Percentiles rank a stretch among this genome's conserved stretches.
Conservation (phyloP, 2,797 vertebrate species). For the Halcyon smyrnensis region DNA sequence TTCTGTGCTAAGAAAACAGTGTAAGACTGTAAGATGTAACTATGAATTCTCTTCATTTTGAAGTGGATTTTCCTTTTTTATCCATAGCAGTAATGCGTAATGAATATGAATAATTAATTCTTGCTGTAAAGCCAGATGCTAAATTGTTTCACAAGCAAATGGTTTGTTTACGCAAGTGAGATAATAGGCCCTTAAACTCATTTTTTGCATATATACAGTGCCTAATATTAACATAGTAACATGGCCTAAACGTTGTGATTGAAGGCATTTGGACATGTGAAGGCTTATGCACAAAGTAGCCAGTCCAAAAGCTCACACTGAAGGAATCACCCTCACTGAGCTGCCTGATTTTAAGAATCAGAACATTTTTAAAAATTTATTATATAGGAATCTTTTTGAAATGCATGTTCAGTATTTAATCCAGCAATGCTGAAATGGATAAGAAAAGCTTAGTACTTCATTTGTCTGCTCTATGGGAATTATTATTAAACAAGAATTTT, state of each 20-base stretch:
- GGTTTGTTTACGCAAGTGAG: background rate
- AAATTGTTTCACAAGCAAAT: background rate
- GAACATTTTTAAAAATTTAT: background rate
- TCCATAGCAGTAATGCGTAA: background rate
- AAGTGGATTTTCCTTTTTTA: conserved; percentile 7
- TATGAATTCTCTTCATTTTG: background rate
- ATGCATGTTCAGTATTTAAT: background rate
- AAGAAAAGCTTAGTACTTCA: background rate
- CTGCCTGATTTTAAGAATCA: background rate
- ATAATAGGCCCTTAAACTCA: background rate
- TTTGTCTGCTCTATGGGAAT: background rate
- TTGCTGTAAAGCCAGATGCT: background rate
- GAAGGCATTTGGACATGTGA: background rate
- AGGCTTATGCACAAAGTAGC: background rate
- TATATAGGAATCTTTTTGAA: background rate
- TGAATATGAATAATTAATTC: conserved; percentile 19
- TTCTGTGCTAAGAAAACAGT: background rate
- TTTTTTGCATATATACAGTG: background rate
- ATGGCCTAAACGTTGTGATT: background rate
- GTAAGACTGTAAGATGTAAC: background rate
- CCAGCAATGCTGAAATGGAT: background rate
- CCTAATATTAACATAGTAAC: background rate
- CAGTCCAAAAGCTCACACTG: background rate
- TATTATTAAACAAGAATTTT: background rate
- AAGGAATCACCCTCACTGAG: background rate